Percentiles rank a stretch among this genome's conserved stretches.
These are phyloP conservation scores for Microtus oregoni DNA, from an alignment of 2,113 vertebrate species.

Conservation along the genomic window DNA sequence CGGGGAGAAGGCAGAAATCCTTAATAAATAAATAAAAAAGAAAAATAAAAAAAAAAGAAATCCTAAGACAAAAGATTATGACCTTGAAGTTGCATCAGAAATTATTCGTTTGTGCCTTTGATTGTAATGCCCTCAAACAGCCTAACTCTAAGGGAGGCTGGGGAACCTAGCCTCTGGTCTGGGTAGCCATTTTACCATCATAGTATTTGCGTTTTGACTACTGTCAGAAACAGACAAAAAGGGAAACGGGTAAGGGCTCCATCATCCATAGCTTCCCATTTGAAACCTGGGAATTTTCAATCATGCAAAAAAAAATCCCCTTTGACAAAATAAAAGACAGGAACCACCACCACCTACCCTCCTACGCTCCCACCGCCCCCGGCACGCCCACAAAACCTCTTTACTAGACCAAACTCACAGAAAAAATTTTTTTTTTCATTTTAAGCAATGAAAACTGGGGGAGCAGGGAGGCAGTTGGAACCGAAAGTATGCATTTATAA, in stretches of 20 bases:
- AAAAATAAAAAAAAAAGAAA: too few species aligned
- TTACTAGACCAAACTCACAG: conserved; percentile 37
- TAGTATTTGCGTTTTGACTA: conserved; percentile 21
- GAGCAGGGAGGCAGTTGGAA: not conserved
- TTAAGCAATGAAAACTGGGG: conserved; percentile 55
- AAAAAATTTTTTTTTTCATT: conserved; percentile 34
- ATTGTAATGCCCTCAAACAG: not conserved
- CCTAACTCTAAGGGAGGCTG: not conserved
- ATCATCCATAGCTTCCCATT: not conserved
- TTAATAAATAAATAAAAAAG: too few species aligned
- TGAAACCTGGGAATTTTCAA: conserved; percentile 35
- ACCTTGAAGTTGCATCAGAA: not conserved
- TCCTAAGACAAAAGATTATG: not conserved
- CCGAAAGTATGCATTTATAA: conserved; percentile 47
- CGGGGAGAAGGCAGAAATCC: too few species aligned
- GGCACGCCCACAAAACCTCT: not conserved
- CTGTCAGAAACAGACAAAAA: not conserved
- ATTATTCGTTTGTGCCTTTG: not conserved
- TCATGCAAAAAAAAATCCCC: conserved; percentile 25
- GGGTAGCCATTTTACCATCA: conserved; percentile 48
- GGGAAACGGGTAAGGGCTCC: not conserved
- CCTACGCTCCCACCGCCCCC: not conserved
- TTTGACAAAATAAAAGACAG: conserved; percentile 4
- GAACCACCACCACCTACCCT: not conserved
- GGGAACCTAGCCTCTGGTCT: conserved; percentile 41